These are phyloP conservation scores for Lasioglossum leucozonium DNA, from an alignment of 2,888 invertebrate genomes.

Conservation along the genomic window DNA sequence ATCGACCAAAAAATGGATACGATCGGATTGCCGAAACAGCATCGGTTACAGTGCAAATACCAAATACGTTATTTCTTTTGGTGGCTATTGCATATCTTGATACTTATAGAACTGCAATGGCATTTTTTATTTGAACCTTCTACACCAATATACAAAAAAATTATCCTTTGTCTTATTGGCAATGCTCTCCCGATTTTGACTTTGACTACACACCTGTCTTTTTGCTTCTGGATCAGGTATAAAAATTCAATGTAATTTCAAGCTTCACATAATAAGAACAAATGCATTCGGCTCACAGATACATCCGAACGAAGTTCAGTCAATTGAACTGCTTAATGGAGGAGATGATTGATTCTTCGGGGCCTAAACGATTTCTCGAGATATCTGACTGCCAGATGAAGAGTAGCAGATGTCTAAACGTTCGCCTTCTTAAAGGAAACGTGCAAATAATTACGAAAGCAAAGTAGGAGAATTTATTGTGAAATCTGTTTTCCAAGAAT, in stretches of 20 bases:
- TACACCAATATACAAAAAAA: background rate
- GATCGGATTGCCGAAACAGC: background rate
- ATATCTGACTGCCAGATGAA: background rate
- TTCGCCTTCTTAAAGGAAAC: background rate
- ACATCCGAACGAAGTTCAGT: background rate
- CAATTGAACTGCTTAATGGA: background rate
- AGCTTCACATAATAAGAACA: too few relatives aligned
- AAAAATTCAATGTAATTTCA: background rate
- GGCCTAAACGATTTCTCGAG: background rate
- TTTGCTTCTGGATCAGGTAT: background rate
- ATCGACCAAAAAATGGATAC: background rate
- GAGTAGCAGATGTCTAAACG: background rate
- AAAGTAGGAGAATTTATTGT: background rate
- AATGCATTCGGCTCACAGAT: background rate
- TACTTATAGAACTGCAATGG: accelerated
- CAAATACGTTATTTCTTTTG: background rate
- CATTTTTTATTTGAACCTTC: accelerated
- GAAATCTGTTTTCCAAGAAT: too few relatives aligned
- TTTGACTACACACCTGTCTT: background rate
- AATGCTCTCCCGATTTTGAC: background rate
- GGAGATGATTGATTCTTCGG: background rate
- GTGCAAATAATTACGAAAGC: background rate
- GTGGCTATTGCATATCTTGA: accelerated
- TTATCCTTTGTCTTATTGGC: background rate
- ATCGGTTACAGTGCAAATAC: background rate